Evolutionary conservation across 2,113 vertebrate genomes (phyloP).

Genomic region (Bubo bubo): DNA sequence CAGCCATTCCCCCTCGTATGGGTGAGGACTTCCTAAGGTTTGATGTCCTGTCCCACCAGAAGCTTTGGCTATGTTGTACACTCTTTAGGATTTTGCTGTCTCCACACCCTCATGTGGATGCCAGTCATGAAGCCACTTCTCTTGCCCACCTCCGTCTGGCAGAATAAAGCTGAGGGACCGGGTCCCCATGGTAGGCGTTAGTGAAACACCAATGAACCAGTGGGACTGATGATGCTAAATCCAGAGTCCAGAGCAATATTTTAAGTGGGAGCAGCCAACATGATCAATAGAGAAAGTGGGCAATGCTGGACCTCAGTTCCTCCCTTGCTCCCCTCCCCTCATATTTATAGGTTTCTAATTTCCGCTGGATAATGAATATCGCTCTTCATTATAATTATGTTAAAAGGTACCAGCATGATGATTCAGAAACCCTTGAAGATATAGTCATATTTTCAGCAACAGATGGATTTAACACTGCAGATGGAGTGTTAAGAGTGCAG

Average conservation of each 20-base stretch:
- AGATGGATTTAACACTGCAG: slow-evolving; percentile 85
- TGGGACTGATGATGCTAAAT: neutral
- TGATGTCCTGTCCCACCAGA: neutral
- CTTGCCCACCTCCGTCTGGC: neutral
- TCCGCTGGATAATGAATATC: slow-evolving; percentile 67
- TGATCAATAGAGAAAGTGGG: slow-evolving; percentile 17
- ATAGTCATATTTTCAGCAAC: slow-evolving; percentile 81
- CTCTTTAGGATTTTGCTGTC: neutral
- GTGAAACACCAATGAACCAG: neutral
- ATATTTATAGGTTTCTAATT: slow-evolving; percentile 68
- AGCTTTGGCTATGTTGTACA: neutral
- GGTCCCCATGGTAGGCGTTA: neutral
- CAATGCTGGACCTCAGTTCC: slow-evolving; percentile 22
- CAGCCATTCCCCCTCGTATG: neutral
- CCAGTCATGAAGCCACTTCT: neutral
- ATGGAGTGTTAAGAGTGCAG: slow-evolving; percentile 79
- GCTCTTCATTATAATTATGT: slow-evolving; percentile 66
- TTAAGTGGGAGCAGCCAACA: neutral
- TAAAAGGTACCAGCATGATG: slow-evolving; percentile 87
- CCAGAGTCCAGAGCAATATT: neutral
- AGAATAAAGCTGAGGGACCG: neutral
- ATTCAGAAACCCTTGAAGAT: slow-evolving; percentile 87
- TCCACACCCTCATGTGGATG: neutral
- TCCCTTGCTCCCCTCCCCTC: slow-evolving; percentile 10
- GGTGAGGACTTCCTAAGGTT: neutral